These are phyloP conservation scores for Papilio polyxenes DNA, from an alignment of 1,140 invertebrate species.

Conservation along the genomic window DNA sequence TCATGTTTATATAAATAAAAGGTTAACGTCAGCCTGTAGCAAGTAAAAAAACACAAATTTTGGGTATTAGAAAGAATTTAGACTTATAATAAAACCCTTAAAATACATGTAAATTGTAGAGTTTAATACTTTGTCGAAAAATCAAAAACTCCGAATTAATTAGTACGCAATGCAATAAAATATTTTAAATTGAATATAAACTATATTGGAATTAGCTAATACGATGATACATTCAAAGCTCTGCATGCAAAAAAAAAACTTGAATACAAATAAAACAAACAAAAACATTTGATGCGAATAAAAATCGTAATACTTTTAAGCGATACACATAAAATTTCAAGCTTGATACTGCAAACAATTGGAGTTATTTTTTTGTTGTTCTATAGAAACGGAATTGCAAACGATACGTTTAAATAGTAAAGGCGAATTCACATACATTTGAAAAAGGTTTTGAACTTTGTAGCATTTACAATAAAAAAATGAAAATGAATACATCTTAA, in stretches of 20 bases:
- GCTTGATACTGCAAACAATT: slow-evolving; percentile 28
- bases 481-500: background rate
- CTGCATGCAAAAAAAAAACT: slow-evolving; percentile 24
- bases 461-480: background rate
- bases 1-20: no score
- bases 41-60: no score
- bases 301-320: background rate
- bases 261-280: background rate
- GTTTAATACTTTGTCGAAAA: no score
- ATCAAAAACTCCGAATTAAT: background rate
- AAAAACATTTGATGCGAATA: slow-evolving; percentile 16
- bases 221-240: slow-evolving; percentile 43
- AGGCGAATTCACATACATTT: background rate
- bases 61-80: no score
- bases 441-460: background rate
- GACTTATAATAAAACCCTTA: no score
- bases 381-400: background rate
- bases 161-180: background rate
- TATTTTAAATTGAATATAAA: slow-evolving; percentile 6
- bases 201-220: slow-evolving; percentile 22
- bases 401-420: background rate
- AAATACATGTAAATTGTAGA: background rate
- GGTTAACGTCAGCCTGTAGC: no score
- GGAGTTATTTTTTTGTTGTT: slow-evolving; percentile 9
- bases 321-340: slow-evolving; percentile 20